These are phyloP conservation scores for Melanocharis versteri DNA, from an alignment of 2,113 vertebrate species.

Conservation along the genomic window DNA sequence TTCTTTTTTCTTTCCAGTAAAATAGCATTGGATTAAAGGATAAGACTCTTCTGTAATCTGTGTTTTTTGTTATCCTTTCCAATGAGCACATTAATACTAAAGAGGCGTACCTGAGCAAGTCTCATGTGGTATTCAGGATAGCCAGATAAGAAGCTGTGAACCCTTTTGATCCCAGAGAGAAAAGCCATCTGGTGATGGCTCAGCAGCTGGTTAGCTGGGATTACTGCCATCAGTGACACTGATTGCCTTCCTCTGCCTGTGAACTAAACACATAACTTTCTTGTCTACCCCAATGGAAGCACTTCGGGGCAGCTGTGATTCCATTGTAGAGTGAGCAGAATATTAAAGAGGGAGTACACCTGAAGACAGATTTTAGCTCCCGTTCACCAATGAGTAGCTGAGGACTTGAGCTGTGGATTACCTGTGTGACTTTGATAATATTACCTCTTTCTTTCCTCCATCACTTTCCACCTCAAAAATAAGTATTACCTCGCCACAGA, in stretches of 20 bases:
- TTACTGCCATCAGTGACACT: neutral
- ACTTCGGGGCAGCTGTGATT: neutral
- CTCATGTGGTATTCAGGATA: neutral
- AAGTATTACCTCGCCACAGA: neutral
- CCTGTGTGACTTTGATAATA: neutral
- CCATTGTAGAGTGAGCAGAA: neutral
- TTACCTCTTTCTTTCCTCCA: neutral
- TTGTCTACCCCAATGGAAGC: neutral
- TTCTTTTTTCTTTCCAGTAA: neutral
- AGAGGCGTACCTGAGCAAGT: neutral
- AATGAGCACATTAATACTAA: neutral
- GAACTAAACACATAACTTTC: neutral
- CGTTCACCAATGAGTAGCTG: neutral
- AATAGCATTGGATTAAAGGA: neutral
- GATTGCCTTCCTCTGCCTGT: neutral
- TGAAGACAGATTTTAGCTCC: neutral
- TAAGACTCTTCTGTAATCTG: neutral
- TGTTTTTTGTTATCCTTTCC: neutral
- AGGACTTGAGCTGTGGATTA: neutral
- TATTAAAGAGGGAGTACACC: neutral
- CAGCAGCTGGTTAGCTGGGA: neutral
- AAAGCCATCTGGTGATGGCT: neutral
- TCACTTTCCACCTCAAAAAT: neutral
- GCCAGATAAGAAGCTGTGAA: neutral
- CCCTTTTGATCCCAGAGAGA: neutral